A percentile compares a stretch with the other conserved stretches of the same genome.
These are phyloP conservation scores for Enteromius unitaeniatus DNA, from an alignment of 2,797 vertebrate genomes.

Conservation along the genomic window DNA sequence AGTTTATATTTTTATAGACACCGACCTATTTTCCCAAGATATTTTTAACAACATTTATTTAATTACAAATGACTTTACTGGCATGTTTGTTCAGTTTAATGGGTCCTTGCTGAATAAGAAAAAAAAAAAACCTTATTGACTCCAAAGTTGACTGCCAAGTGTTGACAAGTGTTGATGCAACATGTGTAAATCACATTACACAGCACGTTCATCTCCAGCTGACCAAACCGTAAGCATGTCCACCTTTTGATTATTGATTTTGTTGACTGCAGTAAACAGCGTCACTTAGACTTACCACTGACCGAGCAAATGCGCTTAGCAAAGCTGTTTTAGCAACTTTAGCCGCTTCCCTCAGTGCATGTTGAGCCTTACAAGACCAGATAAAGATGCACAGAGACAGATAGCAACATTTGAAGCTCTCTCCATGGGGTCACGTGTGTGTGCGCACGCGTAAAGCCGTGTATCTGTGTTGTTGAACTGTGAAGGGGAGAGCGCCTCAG, in stretches of 20 bases:
- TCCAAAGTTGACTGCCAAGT: neutral
- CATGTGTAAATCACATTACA: conserved; percentile 26
- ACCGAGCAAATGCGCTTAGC: conserved; percentile 22
- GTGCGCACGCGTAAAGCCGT: conserved; percentile 1
- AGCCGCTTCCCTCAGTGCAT: neutral
- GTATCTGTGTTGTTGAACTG: conserved; percentile 74
- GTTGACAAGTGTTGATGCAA: neutral
- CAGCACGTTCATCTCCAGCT: neutral
- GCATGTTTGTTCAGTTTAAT: neutral
- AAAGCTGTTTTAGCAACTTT: conserved; percentile 18
- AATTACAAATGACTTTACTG: neutral
- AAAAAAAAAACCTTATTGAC: neutral
- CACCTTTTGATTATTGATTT: conserved; percentile 37
- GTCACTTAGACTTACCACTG: conserved; percentile 15
- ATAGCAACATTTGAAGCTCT: conserved; percentile 33
- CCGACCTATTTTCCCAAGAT: no score
- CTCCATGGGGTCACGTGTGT: conserved; percentile 38
- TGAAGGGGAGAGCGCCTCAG: conserved; percentile 74
- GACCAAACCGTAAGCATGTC: neutral
- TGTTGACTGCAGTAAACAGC: conserved; percentile 34
- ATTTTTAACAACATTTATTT: no score
- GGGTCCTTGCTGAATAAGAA: neutral
- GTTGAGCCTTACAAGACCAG: conserved; percentile 8
- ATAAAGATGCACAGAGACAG: conserved; percentile 35
- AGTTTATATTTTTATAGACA: neutral